A percentile compares a stretch with the other conserved stretches of the same genome.
Evolutionary conservation across 2,888 invertebrate genomes (phyloP).

Genomic region (Coelinius sp.): DNA sequence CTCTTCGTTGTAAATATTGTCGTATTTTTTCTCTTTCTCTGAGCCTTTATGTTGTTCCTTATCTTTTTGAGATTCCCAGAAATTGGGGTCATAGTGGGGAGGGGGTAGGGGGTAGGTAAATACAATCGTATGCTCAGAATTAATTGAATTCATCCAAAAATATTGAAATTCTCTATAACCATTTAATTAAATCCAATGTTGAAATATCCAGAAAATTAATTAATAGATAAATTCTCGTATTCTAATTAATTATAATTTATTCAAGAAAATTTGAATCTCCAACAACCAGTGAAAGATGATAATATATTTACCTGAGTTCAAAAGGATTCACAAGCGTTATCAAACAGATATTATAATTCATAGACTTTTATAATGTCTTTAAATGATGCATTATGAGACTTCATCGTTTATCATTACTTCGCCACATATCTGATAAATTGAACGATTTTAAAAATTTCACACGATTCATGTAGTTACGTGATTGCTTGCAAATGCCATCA

Average conservation of each 20-base stretch:
- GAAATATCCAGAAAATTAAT: not conserved
- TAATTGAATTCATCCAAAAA: no score
- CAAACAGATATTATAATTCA: not conserved
- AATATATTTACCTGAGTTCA: not conserved
- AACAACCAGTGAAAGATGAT: not conserved
- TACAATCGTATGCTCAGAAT: no score
- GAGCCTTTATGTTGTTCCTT: no score
- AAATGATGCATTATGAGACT: constrained; percentile 2
- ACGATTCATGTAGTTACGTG: not conserved
- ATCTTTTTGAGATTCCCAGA: no score
- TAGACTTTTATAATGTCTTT: not conserved
- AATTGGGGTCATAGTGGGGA: no score
- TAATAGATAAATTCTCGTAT: not conserved
- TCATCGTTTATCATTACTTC: not conserved
- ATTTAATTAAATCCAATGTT: not conserved
- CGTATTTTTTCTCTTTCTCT: no score
- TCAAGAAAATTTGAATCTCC: not conserved
- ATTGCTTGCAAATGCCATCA: not conserved
- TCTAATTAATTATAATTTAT: constrained; percentile 1
- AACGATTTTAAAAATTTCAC: not conserved
- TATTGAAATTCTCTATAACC: not conserved
- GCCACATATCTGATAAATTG: not conserved
- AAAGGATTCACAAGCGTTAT: not conserved
- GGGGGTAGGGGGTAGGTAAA: no score
- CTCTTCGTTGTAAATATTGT: no score